A percentile compares a stretch with the other conserved stretches of the same genome.
phyloP scores from a whole-genome alignment of 2,888 invertebrate genomes.

The Synergus umbraculus region DNA sequence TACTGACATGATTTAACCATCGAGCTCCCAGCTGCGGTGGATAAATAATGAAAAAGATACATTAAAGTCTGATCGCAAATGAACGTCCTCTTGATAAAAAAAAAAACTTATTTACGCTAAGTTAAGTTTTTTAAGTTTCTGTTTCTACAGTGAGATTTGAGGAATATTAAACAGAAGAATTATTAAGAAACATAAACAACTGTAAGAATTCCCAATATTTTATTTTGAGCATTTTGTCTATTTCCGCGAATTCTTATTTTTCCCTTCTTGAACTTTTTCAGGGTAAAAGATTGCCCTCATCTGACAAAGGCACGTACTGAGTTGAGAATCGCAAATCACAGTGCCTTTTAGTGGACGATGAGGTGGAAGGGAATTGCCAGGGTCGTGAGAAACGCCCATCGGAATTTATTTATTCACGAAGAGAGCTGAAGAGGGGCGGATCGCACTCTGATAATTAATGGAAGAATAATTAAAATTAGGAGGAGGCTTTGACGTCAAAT shows the following conservation, averaged over 20 bases:
- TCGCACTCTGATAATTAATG: slow-evolving; percentile 61
- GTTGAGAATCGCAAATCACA: slow-evolving; percentile 36
- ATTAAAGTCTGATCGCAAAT: slow-evolving; percentile 29
- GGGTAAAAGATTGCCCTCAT: slow-evolving; percentile 45
- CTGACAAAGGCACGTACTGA: slow-evolving; percentile 45
- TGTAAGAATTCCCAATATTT: slow-evolving; percentile 11
- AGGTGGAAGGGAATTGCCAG: slow-evolving; percentile 35
- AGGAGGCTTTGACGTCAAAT: slow-evolving; percentile 41
- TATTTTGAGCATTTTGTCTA: background rate
- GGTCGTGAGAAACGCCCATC: slow-evolving; percentile 35
- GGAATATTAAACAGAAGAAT: background rate
- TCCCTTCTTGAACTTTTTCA: slow-evolving; percentile 37
- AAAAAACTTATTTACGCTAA: background rate
- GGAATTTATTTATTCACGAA: slow-evolving; percentile 31
- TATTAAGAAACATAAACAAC: background rate
- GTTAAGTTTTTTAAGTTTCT: background rate
- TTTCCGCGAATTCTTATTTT: background rate
- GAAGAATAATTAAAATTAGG: slow-evolving; percentile 67
- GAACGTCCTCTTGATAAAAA: slow-evolving; percentile 1
- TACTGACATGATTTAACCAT: slow-evolving; percentile 29
- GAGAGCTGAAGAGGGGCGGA: slow-evolving; percentile 62
- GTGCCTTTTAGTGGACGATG: slow-evolving; percentile 35
- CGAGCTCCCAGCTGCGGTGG: background rate
- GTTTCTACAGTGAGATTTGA: too few species aligned
- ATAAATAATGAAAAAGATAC: slow-evolving; percentile 29